Conservation (phyloP, 2,888 invertebrate species). For the Pherbina coryleti region DNA sequence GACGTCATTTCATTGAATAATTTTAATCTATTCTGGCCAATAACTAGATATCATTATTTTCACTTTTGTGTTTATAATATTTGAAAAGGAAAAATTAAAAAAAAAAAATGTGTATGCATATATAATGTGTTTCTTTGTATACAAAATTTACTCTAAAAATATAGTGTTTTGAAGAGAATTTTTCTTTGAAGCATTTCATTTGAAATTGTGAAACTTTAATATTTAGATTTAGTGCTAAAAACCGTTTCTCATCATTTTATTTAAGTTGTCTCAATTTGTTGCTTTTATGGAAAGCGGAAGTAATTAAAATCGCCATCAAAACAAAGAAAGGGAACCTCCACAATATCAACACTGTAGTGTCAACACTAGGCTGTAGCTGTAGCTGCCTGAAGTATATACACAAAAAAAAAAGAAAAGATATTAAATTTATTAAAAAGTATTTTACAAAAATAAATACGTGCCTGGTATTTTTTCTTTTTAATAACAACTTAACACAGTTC, state of each 20-base stretch:
- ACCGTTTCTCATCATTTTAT: no score
- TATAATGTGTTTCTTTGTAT: neutral
- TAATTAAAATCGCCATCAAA: conserved; percentile 22
- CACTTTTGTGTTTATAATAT: neutral
- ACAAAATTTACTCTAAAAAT: neutral
- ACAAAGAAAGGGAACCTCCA: conserved; percentile 9
- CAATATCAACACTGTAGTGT: neutral
- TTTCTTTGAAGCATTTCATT: no score
- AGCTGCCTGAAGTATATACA: no score
- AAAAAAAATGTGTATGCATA: neutral
- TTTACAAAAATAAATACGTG: conserved; percentile 37
- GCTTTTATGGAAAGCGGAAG: conserved; percentile 19
- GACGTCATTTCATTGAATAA: conserved; percentile 42
- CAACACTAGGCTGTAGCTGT: no score
- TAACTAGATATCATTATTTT: neutral
- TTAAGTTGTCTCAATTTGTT: neutral
- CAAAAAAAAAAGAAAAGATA: no score
- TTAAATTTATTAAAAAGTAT: no score
- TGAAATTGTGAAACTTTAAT: no score
- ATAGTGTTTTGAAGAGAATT: neutral
- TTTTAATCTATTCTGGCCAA: neutral
- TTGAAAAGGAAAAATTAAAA: neutral
- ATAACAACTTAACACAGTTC: neutral
- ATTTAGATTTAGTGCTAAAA: no score
- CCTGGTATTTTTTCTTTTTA: neutral